Conservation (phyloP, 2,113 vertebrate genomes). For the Tachysurus vachellii region DNA sequence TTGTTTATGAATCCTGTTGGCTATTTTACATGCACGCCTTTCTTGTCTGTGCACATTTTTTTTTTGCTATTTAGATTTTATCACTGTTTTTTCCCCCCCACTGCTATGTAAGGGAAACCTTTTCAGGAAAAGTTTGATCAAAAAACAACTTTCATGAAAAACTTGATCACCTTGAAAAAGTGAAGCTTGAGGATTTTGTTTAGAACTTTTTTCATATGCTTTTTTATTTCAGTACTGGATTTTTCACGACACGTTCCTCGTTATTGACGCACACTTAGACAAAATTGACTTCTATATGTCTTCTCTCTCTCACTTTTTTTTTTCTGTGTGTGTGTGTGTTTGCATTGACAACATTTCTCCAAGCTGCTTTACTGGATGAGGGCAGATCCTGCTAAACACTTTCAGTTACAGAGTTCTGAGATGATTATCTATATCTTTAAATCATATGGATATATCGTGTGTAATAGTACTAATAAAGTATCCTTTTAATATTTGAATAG, state of each 20-base stretch:
- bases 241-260: not conserved
- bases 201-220: not conserved
- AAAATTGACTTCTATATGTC: not conserved
- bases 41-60: not conserved
- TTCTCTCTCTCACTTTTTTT: not conserved
- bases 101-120: not conserved
- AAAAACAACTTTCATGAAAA: too few species aligned
- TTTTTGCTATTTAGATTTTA: not conserved
- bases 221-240: not conserved
- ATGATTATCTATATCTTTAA: not conserved
- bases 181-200: not conserved
- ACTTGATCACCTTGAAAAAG: not conserved
- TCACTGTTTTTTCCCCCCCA: not conserved
- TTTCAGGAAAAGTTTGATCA: not conserved
- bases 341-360: constrained; percentile 28
- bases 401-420: constrained; percentile 10
- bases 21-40: not conserved
- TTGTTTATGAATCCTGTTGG: not conserved
- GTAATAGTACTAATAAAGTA: not conserved
- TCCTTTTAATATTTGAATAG: not conserved
- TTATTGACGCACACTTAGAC: not conserved
- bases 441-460: not conserved
- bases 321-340: not conserved
- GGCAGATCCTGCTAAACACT: constrained; percentile 21
- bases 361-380: constrained; percentile 33